Evolutionary conservation across 2,797 vertebrate genomes (phyloP).

Genomic region (Catharus ustulatus): DNA sequence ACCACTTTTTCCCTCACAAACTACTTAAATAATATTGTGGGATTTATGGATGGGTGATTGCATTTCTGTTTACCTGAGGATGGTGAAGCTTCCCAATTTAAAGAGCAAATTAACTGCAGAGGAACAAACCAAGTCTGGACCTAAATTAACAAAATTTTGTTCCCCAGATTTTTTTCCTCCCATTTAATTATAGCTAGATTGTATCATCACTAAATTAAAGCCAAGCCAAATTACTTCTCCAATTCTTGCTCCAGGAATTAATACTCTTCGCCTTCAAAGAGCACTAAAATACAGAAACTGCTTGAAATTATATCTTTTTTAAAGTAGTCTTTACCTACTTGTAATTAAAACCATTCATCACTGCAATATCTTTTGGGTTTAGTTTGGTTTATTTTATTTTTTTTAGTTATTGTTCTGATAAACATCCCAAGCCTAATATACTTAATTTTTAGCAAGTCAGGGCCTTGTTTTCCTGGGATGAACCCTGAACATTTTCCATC

Average conservation of each 20-base stretch:
- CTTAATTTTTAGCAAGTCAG: neutral
- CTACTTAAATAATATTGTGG: neutral
- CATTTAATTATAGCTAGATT: constrained; percentile 68
- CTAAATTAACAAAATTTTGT: constrained; percentile 38
- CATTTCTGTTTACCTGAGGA: neutral
- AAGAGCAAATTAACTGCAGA: constrained; percentile 49
- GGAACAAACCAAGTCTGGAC: constrained; percentile 9
- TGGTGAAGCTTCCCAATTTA: neutral
- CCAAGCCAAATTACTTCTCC: constrained; percentile 46
- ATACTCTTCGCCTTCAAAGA: constrained; percentile 56
- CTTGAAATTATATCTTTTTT: constrained; percentile 45
- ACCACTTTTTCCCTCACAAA: neutral
- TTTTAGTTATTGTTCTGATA: neutral
- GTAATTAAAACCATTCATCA: constrained; percentile 72
- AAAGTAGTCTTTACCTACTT: constrained; percentile 24
- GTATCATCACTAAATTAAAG: constrained; percentile 65
- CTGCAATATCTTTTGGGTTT: neutral
- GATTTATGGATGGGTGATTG: neutral
- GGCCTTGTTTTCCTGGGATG: neutral
- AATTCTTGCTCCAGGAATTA: constrained; percentile 49
- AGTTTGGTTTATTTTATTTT: neutral
- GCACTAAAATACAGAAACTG: constrained; percentile 48
- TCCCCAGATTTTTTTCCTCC: constrained; percentile 3
- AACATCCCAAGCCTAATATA: neutral
- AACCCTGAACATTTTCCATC: too few species aligned